Conservation (phyloP, 2,113 vertebrate genomes). For the Lasiurus borealis region DNA sequence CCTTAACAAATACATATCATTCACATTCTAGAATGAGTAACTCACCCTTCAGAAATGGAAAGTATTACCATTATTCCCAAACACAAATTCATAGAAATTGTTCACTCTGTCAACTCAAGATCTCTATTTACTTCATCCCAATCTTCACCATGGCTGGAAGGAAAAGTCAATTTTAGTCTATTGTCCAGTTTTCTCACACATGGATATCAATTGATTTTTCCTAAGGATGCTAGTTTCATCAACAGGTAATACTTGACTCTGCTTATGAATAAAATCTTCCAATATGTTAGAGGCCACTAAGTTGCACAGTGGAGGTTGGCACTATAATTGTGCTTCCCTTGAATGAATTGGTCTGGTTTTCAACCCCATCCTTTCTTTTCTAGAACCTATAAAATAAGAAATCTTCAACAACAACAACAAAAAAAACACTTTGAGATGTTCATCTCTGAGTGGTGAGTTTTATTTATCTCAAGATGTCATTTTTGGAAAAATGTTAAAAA, state of each 20-base stretch:
- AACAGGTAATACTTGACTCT: slow-evolving; percentile 24
- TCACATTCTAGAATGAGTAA: slow-evolving; percentile 44
- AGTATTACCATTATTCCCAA: neutral
- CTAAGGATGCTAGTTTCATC: neutral
- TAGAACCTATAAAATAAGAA: neutral
- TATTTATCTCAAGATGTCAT: slow-evolving; percentile 26
- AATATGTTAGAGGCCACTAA: neutral
- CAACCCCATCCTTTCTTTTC: neutral
- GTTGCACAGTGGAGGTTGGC: neutral
- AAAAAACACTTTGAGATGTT: neutral
- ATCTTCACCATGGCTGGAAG: neutral
- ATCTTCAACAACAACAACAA: neutral
- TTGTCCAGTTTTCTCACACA: slow-evolving; percentile 50
- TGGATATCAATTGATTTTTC: slow-evolving; percentile 47
- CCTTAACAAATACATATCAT: slow-evolving; percentile 58
- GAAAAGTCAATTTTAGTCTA: neutral
- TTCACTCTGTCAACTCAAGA: neutral
- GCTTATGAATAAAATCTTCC: neutral
- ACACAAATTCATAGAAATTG: slow-evolving; percentile 9
- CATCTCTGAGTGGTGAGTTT: neutral
- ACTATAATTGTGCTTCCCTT: neutral
- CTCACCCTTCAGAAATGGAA: slow-evolving; percentile 42
- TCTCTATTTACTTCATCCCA: neutral
- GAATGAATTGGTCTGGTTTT: neutral
- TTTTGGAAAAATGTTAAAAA: slow-evolving; percentile 13